Evolutionary conservation across 2,888 invertebrate genomes (phyloP).

Genomic region (Tribolium freemani): DNA sequence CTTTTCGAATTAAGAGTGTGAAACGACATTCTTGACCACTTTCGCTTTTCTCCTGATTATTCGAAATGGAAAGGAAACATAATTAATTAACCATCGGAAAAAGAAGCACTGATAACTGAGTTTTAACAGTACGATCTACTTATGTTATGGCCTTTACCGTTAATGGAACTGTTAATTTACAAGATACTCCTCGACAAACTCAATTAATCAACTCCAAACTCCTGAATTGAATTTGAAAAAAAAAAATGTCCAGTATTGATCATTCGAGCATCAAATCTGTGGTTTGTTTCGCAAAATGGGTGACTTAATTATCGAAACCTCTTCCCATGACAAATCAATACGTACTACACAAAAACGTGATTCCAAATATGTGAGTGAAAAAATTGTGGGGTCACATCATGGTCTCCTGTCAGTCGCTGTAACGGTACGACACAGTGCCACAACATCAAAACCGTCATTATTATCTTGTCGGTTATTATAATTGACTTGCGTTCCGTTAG

Average conservation of each 20-base stretch:
- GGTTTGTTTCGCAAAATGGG: neutral
- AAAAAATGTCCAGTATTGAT: neutral
- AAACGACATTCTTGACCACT: conserved; percentile 4
- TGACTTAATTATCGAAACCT: neutral
- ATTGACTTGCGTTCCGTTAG: conserved; percentile 11
- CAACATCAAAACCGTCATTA: conserved; percentile 4
- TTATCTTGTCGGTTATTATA: conserved; percentile 23
- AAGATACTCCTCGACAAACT: conserved; percentile 4
- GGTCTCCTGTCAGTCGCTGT: conserved; percentile 30
- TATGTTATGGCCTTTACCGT: conserved; percentile 19
- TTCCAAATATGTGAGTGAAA: conserved; percentile 39
- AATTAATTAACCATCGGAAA: conserved; percentile 16
- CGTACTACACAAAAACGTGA: conserved; percentile 50
- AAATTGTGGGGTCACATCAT: conserved; percentile 27
- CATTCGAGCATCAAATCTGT: neutral
- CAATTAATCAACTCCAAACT: neutral
- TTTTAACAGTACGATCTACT: conserved; percentile 10
- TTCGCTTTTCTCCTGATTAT: conserved; percentile 26
- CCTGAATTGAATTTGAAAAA: neutral
- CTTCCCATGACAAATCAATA: conserved; percentile 51
- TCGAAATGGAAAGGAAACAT: conserved; percentile 26
- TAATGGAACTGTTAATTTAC: conserved; percentile 29
- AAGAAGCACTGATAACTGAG: conserved; percentile 3
- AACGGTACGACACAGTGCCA: conserved; percentile 43
- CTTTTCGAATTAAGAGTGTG: conserved; percentile 21